These are phyloP conservation scores for Mylabris phalerata DNA, from an alignment of 1,140 invertebrate species.

Conservation along the genomic window DNA sequence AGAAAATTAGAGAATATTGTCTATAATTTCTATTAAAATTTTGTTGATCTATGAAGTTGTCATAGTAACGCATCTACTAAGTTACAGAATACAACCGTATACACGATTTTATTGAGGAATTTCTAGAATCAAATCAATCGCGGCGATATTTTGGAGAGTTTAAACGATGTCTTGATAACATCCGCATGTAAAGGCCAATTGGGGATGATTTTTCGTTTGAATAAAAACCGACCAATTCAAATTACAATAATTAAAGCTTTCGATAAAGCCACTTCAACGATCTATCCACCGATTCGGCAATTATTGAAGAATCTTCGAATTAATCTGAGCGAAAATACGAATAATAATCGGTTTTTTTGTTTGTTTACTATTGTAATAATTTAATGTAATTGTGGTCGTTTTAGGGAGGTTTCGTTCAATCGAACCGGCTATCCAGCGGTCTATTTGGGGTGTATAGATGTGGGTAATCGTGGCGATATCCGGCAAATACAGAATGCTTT, in stretches of 20 bases:
- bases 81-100: too few species aligned
- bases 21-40: too few species aligned
- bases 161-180: constrained; percentile 50
- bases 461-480: constrained; percentile 47
- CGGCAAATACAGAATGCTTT: constrained; percentile 50
- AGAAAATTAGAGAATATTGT: too few species aligned
- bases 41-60: too few species aligned
- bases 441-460: constrained; percentile 45
- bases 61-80: too few species aligned
- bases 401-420: constrained; percentile 20
- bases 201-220: constrained; percentile 46
- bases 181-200: constrained; percentile 45
- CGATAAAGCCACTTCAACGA: constrained; percentile 33
- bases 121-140: constrained; percentile 48
- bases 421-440: constrained; percentile 40
- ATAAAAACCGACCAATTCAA: constrained; percentile 45
- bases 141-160: constrained; percentile 58
- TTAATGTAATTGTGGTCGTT: not conserved
- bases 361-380: not conserved
- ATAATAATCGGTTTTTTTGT: not conserved
- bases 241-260: constrained; percentile 53
- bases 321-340: constrained; percentile 19
- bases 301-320: constrained; percentile 37
- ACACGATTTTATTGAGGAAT: constrained; percentile 17
- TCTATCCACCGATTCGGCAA: constrained; percentile 40